Percentiles rank a stretch among this genome's conserved stretches.
These are phyloP conservation scores for Cheilosia urbana DNA, from an alignment of 2,888 invertebrate genomes.

Conservation along the genomic window DNA sequence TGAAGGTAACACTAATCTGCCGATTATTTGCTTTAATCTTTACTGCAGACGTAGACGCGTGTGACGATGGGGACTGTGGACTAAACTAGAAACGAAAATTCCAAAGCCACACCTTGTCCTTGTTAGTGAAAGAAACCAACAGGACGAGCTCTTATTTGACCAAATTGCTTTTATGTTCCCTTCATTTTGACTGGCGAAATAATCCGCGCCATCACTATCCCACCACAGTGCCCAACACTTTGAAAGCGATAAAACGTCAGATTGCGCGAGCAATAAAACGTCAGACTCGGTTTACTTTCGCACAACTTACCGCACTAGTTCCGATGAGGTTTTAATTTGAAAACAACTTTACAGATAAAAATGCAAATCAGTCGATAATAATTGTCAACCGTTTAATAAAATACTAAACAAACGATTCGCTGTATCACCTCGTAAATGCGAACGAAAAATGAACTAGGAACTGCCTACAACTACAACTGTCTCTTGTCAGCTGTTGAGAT, in stretches of 20 bases:
- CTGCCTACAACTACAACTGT: conserved; percentile 10
- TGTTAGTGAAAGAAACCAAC: too few species aligned
- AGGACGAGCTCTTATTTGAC: too few species aligned
- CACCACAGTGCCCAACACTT: conserved; percentile 1
- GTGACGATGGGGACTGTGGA: too few species aligned
- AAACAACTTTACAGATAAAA: conserved; percentile 33
- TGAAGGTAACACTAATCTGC: too few species aligned
- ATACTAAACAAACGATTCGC: conserved; percentile 47
- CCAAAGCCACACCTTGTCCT: too few species aligned
- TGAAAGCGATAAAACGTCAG: neutral
- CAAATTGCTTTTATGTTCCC: too few species aligned
- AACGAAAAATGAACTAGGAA: neutral
- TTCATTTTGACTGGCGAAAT: neutral
- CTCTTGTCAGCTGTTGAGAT: conserved; percentile 63
- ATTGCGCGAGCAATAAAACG: conserved; percentile 1
- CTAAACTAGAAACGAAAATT: too few species aligned
- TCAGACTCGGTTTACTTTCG: conserved; percentile 1
- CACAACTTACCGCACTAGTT: conserved; percentile 26
- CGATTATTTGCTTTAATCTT: too few species aligned
- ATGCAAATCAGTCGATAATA: conserved; percentile 33
- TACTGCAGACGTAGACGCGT: too few species aligned
- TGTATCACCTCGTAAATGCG: conserved; percentile 30
- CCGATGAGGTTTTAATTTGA: neutral
- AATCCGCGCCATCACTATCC: neutral
- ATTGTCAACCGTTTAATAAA: conserved; percentile 60